A percentile compares a stretch with the other conserved stretches of the same genome.
Conservation (phyloP, 2,113 vertebrate genomes). For the Chroicocephalus ridibundus region DNA sequence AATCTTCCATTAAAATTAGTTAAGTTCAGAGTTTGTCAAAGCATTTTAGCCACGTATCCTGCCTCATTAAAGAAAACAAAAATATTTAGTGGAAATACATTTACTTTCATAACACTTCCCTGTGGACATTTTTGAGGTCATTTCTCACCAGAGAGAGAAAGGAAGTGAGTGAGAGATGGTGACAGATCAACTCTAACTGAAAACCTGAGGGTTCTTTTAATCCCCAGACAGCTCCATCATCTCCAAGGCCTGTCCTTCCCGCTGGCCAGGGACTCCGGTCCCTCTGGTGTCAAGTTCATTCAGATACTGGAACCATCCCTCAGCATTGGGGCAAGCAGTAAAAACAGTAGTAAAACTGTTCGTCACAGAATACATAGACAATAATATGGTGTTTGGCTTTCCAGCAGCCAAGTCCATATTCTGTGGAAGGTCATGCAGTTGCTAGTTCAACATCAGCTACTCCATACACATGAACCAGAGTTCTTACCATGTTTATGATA, state of each 20-base stretch:
- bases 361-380: background rate
- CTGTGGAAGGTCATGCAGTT: background rate
- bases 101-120: background rate
- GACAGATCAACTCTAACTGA: background rate
- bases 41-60: background rate
- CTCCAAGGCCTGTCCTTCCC: background rate
- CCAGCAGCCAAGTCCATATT: background rate
- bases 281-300: background rate
- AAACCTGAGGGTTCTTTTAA: background rate
- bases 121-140: background rate
- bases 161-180: background rate
- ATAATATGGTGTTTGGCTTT: background rate
- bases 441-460: background rate
- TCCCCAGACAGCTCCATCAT: background rate
- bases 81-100: background rate
- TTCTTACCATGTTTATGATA: background rate
- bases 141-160: background rate
- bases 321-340: background rate
- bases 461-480: background rate
- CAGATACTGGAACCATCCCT: background rate
- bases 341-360: background rate
- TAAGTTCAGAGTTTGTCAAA: background rate
- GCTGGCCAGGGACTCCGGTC: too few relatives aligned
- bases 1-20: background rate
- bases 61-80: background rate